Base-by-base conservation (phyloP, 2,888 invertebrate species). In the Sialis fuliginosa region DNA sequence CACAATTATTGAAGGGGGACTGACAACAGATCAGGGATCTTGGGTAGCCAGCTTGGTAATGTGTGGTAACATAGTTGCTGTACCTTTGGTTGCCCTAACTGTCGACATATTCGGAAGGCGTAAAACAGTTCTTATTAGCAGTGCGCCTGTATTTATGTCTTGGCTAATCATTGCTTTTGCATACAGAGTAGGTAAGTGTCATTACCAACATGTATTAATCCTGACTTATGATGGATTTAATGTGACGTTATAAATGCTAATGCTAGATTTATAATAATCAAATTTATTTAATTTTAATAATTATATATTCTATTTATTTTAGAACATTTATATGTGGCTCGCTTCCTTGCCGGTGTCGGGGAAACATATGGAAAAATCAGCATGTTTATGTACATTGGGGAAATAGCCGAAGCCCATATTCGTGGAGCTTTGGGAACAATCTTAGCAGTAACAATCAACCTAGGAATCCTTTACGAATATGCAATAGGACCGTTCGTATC, bases 11-110 rank as follows among this genome's bases (percentile, higher is more conserved):
- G 32, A 32, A 22, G 39, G 39, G 32, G 39, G 39, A 6, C 22
- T 47, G 6, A 47, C 47, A 37, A 34, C n/a, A 4, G 33, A 30
- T n/a, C 35, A 47, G 37, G 47, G 31, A 22, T 33, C 42, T 31
- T 47, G 47, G 47, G n/a, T 47, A 6, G 47, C 47, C n/a, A 47
- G 47, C 22, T 40, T 47, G 10, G 42, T 37, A 4, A 47, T 47
- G 47, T 31, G 33, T 1, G 47, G 47, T 10, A 47, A 34, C 13
- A 33, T 47, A 10, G 34, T 42, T 10, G 47, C 47, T n/a, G 42
- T 42, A 5, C 42, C 42, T 12, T 37, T 40, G 22, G 47, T 47
- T 5, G 47, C 42, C 9, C 1, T 37, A 1, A 42, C 42, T 34
- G 47, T 34, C 9, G 37, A 47, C 42, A 37, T 42, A 13, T 39